Base-by-base conservation (phyloP, 2,888 invertebrate genomes). In the Periphyllus acericola region DNA sequence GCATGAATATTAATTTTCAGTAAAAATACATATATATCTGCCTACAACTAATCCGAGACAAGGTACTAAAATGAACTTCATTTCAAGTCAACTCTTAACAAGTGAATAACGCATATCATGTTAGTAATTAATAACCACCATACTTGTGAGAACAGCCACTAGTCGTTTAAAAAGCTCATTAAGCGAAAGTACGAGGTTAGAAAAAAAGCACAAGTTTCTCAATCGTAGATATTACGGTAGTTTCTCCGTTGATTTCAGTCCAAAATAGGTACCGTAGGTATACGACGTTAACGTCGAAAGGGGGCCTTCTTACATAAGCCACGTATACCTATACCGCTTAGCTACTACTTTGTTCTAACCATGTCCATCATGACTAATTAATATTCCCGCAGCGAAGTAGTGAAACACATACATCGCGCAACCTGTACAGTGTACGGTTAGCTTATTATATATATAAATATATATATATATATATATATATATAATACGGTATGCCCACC, bases 321-420 rank as follows among this genome's bases (percentile, higher is more conserved):
- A 60, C 21, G 25, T 60, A n/a, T n/a, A 14, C 46, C 14, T 14
- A 46, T 46, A 46, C 46, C 52, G 52, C 9, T 6, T 25, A 60
- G 60, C 60, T 60, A 66, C 29, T 68, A 74, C n/a, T 36, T 36
- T 60, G 34, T 36, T 55, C 74, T 46, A 52, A 74, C n/a, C 55
- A 29, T 55, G 40, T 75, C 60, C 46, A 55, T 55, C 79, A 25
- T 29, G 25, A 86, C 71, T 86, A 86, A 86, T 86, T 86, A 72
- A 86, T 86, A 86, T 86, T 86, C 79, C 52, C 79, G 46, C 32
- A 66, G 66, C 76, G 66, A 60, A 34, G 60, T 71, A 71, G 79
- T 71, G 34, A 79, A 85, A 85, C 32, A 75, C 68, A 32, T 17
- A 52, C 25, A 46, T 68, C n/a, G 52, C 32, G 25, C 46, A 76